Base-by-base conservation (phyloP, 2,797 vertebrate species). In the Otus scops region DNA sequence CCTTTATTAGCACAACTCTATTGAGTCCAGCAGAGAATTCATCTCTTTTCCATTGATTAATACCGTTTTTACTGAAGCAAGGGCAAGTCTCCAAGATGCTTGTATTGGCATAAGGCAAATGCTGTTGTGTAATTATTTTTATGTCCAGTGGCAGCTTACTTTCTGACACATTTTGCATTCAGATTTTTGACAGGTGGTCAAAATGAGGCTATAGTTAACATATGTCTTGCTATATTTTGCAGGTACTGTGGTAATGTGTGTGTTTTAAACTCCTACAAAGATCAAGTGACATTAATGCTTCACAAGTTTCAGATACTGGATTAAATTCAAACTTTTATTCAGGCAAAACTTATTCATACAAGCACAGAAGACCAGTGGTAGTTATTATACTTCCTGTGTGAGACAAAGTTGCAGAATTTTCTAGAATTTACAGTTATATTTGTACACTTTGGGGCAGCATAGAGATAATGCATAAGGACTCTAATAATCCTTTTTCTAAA, bases 161-260 rank as follows among this genome's bases (percentile, higher is more conserved):
- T 91, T 70, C 64, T 92, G 91, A 75, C 38, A 39, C 56, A n/a
- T 71, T 89, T 92, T 83, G 50, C 6, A 4, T 88, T 32, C 61
- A 65, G 61, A 57, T 88, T 90, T 88, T 95, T 89, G 90, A 93
- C 94, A 95, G 79, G 59, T 90, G 91, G 85, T 95, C 95, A 95
- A 79, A 93, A 73, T 43, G 50, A 67, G 47, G 56, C 79, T 93
- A 53, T 73, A 45, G 79, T 86, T 92, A 89, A 86, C 95, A 92
- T 94, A 95, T 93, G 92, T 69, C 87, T 89, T 85, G 73, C 89
- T 94, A 81, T 88, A 86, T 92, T 96, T 96, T 96, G 79, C 88
- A 96, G 89, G 89, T 95, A 80, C 57, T 85, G 48, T 64, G 88
- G 70, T 89, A 78, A 59, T 67, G 20, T 84, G 85, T 88, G 51